These are phyloP conservation scores for Epizoanthus scotinus DNA, from an alignment of 92 coral and sea anemone genomes.

Conservation along the genomic window DNA sequence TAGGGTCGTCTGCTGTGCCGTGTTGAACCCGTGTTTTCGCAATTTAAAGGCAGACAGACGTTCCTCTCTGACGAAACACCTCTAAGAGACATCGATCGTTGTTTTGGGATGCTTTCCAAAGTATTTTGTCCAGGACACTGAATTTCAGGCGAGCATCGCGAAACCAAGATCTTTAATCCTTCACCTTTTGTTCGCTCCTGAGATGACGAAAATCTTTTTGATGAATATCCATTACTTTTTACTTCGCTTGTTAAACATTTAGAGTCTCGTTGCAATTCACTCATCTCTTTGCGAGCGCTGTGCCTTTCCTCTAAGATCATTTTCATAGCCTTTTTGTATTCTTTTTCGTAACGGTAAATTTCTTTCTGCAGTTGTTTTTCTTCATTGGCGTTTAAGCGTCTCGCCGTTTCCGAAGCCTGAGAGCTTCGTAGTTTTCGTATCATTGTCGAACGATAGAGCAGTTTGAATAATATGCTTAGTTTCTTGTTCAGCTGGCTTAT, in stretches of 20 bases:
- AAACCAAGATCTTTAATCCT: background rate
- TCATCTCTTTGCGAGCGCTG: constrained; percentile 53
- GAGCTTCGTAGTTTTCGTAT: constrained; percentile 31
- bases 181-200: background rate
- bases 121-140: background rate
- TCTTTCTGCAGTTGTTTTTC: constrained; percentile 63
- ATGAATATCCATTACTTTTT: background rate
- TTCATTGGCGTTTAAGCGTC: constrained; percentile 65
- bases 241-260: background rate
- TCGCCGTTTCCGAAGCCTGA: constrained; percentile 70
- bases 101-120: background rate
- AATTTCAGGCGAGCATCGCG: background rate
- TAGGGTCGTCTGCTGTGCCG: background rate
- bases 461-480: background rate
- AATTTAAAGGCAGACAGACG: constrained; percentile 1
- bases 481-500: constrained; percentile 10
- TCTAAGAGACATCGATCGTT: background rate
- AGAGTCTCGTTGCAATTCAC: constrained; percentile 39
- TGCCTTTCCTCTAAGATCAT: constrained; percentile 53
- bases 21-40: background rate
- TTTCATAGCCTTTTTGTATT: constrained; percentile 68
- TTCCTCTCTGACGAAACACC: background rate
- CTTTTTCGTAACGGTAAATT: constrained; percentile 56
- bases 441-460: background rate
- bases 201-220: background rate